Evolutionary conservation across 2,797 vertebrate species (phyloP).

Genomic region (Pitangus sulphuratus): DNA sequence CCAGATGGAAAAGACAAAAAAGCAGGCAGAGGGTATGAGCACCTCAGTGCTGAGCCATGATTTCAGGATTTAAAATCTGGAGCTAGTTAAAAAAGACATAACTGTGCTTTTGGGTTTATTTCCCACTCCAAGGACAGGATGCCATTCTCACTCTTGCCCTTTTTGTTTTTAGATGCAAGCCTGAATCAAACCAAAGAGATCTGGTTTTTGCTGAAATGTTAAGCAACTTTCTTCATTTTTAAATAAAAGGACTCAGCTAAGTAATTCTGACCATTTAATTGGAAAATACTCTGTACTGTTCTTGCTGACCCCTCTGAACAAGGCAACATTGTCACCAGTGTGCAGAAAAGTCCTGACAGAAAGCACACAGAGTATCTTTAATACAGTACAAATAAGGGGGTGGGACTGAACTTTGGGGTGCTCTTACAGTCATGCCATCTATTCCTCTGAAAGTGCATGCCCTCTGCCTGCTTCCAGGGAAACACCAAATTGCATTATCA

Average conservation of each 20-base stretch:
- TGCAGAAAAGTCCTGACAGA: slow-evolving; percentile 25
- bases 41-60: not conserved
- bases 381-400: slow-evolving; percentile 17
- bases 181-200: not conserved
- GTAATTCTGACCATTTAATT: slow-evolving; percentile 11
- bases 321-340: slow-evolving; percentile 42
- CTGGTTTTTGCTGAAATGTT: slow-evolving; percentile 22
- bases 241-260: not conserved
- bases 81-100: not conserved
- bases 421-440: not conserved
- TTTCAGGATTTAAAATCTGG: not conserved
- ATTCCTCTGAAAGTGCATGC: slow-evolving; percentile 4
- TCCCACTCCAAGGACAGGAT: not conserved
- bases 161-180: not conserved
- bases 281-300: slow-evolving; percentile 25
- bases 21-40: not conserved
- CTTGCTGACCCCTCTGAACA: slow-evolving; percentile 43
- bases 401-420: slow-evolving; percentile 45
- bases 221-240: not conserved
- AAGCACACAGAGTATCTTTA: slow-evolving; percentile 22
- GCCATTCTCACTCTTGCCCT: not conserved
- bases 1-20: not conserved
- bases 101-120: not conserved
- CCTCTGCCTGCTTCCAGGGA: not conserved
- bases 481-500: not conserved